A percentile compares a stretch with the other conserved stretches of the same genome.
Conservation (phyloP, 2,888 invertebrate genomes). For the Trachelus tabidus region DNA sequence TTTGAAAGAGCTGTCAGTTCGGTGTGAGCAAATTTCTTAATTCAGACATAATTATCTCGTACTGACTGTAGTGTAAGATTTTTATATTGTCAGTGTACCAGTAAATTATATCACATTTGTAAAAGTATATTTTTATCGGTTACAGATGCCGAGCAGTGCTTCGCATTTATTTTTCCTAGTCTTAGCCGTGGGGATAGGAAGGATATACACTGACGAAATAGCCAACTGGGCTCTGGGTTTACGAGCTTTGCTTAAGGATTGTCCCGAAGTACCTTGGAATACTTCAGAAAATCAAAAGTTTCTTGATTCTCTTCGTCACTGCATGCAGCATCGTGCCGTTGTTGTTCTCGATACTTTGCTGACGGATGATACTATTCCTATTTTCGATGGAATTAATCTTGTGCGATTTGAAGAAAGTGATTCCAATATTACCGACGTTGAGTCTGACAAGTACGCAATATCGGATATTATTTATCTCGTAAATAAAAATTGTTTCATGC, state of each 20-base stretch:
- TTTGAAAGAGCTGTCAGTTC: neutral
- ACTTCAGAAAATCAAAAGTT: constrained; percentile 37
- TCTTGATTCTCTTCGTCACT: constrained; percentile 43
- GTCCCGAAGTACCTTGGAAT: constrained; percentile 35
- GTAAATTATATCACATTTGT: neutral
- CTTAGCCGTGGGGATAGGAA: constrained; percentile 22
- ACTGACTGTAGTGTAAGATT: neutral
- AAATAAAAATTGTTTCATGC: neutral
- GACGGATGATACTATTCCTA: constrained; percentile 72
- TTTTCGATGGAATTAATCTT: constrained; percentile 74
- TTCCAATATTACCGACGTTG: constrained; percentile 21
- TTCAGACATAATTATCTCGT: neutral
- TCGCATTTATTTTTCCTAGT: constrained; percentile 31
- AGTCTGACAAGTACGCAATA: constrained; percentile 18
- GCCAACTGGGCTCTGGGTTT: constrained; percentile 42
- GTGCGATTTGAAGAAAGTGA: constrained; percentile 67
- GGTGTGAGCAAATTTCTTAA: neutral
- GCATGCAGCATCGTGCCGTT: constrained; percentile 62
- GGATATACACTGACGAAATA: constrained; percentile 35
- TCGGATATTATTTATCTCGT: neutral
- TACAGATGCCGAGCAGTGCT: constrained; percentile 41
- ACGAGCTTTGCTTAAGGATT: constrained; percentile 44
- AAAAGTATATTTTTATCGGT: constrained; percentile 5
- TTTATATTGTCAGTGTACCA: neutral
- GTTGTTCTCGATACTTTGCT: constrained; percentile 73